Evolutionary conservation across 2,888 invertebrate genomes (phyloP), one percentile per base, ranked within the genome.

Genomic region (Hydriomena furcata): DNA sequence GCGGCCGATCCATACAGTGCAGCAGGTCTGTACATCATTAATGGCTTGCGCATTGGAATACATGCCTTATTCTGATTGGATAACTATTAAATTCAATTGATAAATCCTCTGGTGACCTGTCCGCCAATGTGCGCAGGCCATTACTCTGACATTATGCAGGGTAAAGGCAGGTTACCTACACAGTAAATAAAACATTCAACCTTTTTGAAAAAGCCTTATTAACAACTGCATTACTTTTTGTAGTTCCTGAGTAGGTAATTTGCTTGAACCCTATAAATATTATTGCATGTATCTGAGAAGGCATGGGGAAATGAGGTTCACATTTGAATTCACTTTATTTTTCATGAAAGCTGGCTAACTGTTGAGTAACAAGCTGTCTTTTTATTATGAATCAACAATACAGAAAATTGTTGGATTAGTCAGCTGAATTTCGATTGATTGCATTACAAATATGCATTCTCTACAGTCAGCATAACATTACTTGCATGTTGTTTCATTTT

Each of bases 1-100:
- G 93, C 93, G 57, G 92, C 93, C 77, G 95, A 94, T 82, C 93
- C 93, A 71, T 95, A 95, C 93, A 92, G 87, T 79, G 92, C 93
- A 81, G 92, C 92, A 91, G 91, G 91, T 91, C 82, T 79, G 84
- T 85, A 82, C 77, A 70, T 79, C 76, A 59, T 58, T 45, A n/a
- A n/a, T n/a, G n/a, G n/a, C n/a, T n/a, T n/a, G n/a, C n/a, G n/a
- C n/a, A n/a, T n/a, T n/a, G n/a, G n/a, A n/a, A n/a, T n/a, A n/a
- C n/a, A n/a, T n/a, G n/a, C n/a, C n/a, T n/a, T n/a, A n/a, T n/a
- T n/a, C n/a, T n/a, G n/a, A n/a, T n/a, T n/a, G n/a, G n/a, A n/a
- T n/a, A n/a, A n/a, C n/a, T n/a, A n/a, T n/a, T n/a, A n/a, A n/a
- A n/a, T n/a, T n/a, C n/a, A n/a, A n/a, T n/a, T n/a, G n/a, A n/a